A percentile compares a stretch with the other conserved stretches of the same genome.
phyloP scores from a whole-genome alignment of 2,113 vertebrate species.

The Penelope pileata region DNA sequence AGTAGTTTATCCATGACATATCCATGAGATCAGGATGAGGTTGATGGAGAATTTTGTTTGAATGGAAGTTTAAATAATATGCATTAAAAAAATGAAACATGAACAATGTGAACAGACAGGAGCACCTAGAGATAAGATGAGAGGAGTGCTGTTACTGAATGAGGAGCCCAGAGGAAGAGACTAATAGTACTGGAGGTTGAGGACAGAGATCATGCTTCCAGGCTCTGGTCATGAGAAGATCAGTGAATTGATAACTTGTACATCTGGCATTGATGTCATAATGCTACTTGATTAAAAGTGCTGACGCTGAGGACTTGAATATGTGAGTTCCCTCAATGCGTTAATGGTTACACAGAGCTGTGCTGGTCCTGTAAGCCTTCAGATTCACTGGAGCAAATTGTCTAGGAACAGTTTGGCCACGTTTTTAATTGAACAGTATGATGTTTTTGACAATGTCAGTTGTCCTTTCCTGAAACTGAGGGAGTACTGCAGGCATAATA shows the following conservation, averaged over 20 bases:
- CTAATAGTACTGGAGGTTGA: background rate
- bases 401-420: background rate
- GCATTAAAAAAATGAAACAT: background rate
- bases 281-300: background rate
- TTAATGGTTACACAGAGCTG: background rate
- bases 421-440: background rate
- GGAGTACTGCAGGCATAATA: background rate
- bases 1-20: background rate
- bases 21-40: background rate
- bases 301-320: background rate
- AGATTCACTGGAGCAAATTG: background rate
- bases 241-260: background rate
- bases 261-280: background rate
- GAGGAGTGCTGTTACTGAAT: background rate
- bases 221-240: background rate
- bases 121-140: background rate
- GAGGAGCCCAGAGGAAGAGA: background rate
- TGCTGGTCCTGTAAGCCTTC: background rate
- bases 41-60: background rate
- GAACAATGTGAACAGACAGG: background rate
- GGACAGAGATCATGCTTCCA: background rate
- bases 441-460: slow-evolving; percentile 23
- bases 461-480: slow-evolving; percentile 32
- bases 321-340: background rate
- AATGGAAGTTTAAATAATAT: background rate